Base-by-base conservation (phyloP, 2,113 vertebrate species). In the Laticauda colubrina region DNA sequence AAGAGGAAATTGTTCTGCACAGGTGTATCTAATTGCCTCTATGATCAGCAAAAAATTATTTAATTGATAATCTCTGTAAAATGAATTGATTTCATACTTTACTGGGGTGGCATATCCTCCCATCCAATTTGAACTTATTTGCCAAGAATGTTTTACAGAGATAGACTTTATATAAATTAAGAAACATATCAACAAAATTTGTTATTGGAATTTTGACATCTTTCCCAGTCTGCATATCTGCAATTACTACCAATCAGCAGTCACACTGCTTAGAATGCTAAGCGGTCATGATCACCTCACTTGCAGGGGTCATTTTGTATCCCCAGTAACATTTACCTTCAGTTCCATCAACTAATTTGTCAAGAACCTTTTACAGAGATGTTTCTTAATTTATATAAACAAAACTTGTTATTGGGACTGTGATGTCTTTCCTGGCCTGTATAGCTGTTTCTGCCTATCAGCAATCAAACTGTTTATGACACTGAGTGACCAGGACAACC, bases 1-100 rank as follows among this genome's bases (percentile, higher is more conserved):
- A 29, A 95, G 89, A 87, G 89, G 96, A 85, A 75, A 96, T 0
- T 88, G 92, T 94, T 95, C 92, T 69, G 96, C 96, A 96, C 94
- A 96, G 95, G 95, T 96, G 95, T 93, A 96, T 29, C 89, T 91
- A 64, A 45, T 90, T 87, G 43, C 87, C 26, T 91, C 92, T 93
- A 95, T 86, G 90, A 93, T 90, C 91, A 34, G 34, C 55, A 89
- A 53, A 92, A 48, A 90, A 12, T 88, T 88, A 81, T 9, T 86
- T 51, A 59, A 93, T 55, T 90, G 86, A 4, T 0, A 0, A 59
- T 34, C 90, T 61, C 18, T 89, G 45, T 57, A 55, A n/a, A 45
- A 81, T 92, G 95, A 45, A 55, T 89, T 90, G 92, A 91, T 95
- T 92, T 93, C 93, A 95, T 94, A 94, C 94, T 94, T 92, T 93